phyloP scores from a whole-genome alignment of 2,113 vertebrate species.

The Vimba vimba region DNA sequence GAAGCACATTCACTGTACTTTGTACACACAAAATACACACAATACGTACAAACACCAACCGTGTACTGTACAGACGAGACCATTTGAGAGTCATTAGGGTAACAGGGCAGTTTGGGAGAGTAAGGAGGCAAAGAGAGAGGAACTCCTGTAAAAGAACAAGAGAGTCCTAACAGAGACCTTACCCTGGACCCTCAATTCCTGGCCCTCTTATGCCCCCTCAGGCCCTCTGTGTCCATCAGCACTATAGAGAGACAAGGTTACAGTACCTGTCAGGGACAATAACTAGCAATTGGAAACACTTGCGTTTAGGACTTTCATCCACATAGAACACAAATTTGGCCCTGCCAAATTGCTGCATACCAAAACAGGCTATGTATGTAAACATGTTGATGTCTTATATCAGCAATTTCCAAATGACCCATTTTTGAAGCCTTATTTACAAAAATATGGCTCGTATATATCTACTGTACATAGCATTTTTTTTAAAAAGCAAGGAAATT shows the following conservation, averaged over 20 bases:
- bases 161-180: conserved; percentile 90
- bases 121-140: conserved; percentile 66
- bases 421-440: not conserved
- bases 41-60: conserved; percentile 68
- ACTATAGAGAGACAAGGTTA: conserved; percentile 95
- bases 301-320: conserved; percentile 23
- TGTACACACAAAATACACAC: conserved; percentile 55
- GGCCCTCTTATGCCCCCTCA: conserved; percentile 78
- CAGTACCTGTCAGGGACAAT: conserved; percentile 95
- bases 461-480: too few species aligned
- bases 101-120: conserved; percentile 75
- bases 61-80: conserved; percentile 53
- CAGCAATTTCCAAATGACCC: not conserved
- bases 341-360: not conserved
- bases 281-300: conserved; percentile 58
- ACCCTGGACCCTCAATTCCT: conserved; percentile 91
- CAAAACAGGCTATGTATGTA: not conserved
- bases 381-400: not conserved
- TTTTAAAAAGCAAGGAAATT: too few species aligned
- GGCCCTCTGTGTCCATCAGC: conserved; percentile 71
- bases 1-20: conserved; percentile 70
- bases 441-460: not conserved
- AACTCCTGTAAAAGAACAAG: conserved; percentile 75
- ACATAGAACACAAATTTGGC: conserved; percentile 20
- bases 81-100: conserved; percentile 65